A percentile compares a stretch with the other conserved stretches of the same genome.
These are phyloP conservation scores for Cirrhinus mrigala DNA, from an alignment of 2,797 vertebrate species.

Conservation along the genomic window DNA sequence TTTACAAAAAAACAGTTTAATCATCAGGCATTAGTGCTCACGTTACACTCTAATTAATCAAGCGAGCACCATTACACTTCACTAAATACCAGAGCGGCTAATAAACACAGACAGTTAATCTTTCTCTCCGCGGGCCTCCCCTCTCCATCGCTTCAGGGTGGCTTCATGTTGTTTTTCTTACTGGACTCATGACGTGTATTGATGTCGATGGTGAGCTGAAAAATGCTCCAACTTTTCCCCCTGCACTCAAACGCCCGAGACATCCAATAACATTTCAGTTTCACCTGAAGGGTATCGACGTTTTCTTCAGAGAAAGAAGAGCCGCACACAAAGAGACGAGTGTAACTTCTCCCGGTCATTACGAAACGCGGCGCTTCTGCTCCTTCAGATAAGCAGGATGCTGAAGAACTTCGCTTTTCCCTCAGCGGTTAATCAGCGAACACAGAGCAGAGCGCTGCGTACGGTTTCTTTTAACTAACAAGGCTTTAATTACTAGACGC, in stretches of 20 bases:
- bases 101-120: conserved; percentile 58
- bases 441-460: conserved; percentile 40
- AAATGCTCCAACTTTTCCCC: conserved; percentile 25
- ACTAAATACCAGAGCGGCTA: conserved; percentile 57
- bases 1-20: conserved; percentile 52
- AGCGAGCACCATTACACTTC: conserved; percentile 47
- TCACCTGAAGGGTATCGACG: conserved; percentile 34
- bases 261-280: conserved; percentile 33
- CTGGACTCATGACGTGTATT: conserved; percentile 44
- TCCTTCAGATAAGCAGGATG: conserved; percentile 38
- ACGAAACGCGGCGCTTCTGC: background rate
- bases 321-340: conserved; percentile 26
- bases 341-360: conserved; percentile 32
- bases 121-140: conserved; percentile 33
- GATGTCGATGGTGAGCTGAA: conserved; percentile 30
- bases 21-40: conserved; percentile 55
- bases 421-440: conserved; percentile 53
- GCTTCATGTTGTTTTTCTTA: conserved; percentile 47
- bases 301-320: conserved; percentile 22
- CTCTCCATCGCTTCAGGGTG: conserved; percentile 39
- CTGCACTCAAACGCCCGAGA: conserved; percentile 24
- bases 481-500: conserved; percentile 37
- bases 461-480: conserved; percentile 44
- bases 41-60: conserved; percentile 55
- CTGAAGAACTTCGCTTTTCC: conserved; percentile 34